A percentile compares a stretch with the other conserved stretches of the same genome.
phyloP scores from a whole-genome alignment of 2,797 vertebrate species.

The Scomberomorus guttatus region DNA sequence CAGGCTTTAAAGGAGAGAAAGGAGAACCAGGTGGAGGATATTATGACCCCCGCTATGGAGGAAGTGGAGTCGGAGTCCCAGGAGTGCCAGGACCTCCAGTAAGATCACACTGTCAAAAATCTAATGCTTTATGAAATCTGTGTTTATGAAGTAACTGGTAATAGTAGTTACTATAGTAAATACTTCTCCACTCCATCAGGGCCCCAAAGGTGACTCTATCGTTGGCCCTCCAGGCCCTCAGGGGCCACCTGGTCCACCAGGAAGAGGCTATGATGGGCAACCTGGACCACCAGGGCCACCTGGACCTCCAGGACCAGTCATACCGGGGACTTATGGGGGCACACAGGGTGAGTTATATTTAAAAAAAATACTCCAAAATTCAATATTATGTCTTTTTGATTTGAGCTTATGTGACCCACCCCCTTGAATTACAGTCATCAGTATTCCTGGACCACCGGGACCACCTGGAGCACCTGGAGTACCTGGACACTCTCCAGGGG shows the following conservation, averaged over 20 bases:
- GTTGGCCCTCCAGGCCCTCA: constrained; percentile 81
- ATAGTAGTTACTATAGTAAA: no score
- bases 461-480: constrained; percentile 90
- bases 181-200: constrained; percentile 75
- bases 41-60: constrained; percentile 81
- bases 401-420: neutral
- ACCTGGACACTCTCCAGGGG: constrained; percentile 88
- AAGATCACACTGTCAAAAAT: constrained; percentile 54
- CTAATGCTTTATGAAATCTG: neutral
- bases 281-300: constrained; percentile 90
- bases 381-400: neutral
- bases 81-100: constrained; percentile 84
- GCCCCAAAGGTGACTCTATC: constrained; percentile 89
- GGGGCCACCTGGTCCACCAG: constrained; percentile 81
- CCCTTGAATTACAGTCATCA: constrained; percentile 83
- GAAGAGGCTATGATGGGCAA: constrained; percentile 88
- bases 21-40: constrained; percentile 88
- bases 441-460: constrained; percentile 91
- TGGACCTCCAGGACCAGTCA: constrained; percentile 82
- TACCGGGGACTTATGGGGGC: constrained; percentile 82
- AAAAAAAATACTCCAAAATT: neutral
- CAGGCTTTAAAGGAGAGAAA: constrained; percentile 90
- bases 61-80: constrained; percentile 68
- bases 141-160: no score
- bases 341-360: constrained; percentile 73